Conservation (phyloP, 2,888 invertebrate genomes). For the Diaperis boleti region DNA sequence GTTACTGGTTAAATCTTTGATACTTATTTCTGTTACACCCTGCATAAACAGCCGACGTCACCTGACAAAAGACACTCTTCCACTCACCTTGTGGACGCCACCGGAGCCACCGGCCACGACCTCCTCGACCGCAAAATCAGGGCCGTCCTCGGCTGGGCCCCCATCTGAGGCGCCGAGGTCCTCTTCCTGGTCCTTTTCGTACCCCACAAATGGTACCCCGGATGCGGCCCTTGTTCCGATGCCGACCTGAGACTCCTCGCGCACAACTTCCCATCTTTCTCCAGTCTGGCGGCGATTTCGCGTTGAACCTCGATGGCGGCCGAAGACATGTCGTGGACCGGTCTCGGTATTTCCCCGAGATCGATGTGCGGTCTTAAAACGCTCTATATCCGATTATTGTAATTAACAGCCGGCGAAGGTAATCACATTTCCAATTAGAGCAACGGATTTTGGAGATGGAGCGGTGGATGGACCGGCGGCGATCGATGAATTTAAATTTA, state of each 20-base stretch:
- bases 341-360: not conserved
- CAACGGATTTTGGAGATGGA: constrained; percentile 7
- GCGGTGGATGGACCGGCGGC: not conserved
- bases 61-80: not conserved
- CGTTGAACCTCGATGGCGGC: constrained; percentile 63
- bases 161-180: constrained; percentile 81
- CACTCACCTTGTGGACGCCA: constrained; percentile 75
- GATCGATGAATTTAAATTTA: constrained; percentile 26
- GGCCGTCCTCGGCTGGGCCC: constrained; percentile 70
- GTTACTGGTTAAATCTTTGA: too few relatives aligned
- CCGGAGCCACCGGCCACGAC: constrained; percentile 83
- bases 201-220: constrained; percentile 74
- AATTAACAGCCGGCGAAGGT: constrained; percentile 9
- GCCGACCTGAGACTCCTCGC: constrained; percentile 74
- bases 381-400: constrained; percentile 22
- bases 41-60: too few relatives aligned
- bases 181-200: constrained; percentile 75
- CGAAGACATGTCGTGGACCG: constrained; percentile 50
- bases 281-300: constrained; percentile 60
- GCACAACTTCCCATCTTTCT: constrained; percentile 68
- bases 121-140: constrained; percentile 78
- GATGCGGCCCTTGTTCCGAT: constrained; percentile 80
- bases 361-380: constrained; percentile 1
- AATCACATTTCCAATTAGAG: constrained; percentile 13
- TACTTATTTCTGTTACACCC: too few relatives aligned